Evolutionary conservation across 2,888 invertebrate species (phyloP), one percentile per base, ranked within the genome.

Genomic region (Chalcosyrphus nemorum): DNA sequence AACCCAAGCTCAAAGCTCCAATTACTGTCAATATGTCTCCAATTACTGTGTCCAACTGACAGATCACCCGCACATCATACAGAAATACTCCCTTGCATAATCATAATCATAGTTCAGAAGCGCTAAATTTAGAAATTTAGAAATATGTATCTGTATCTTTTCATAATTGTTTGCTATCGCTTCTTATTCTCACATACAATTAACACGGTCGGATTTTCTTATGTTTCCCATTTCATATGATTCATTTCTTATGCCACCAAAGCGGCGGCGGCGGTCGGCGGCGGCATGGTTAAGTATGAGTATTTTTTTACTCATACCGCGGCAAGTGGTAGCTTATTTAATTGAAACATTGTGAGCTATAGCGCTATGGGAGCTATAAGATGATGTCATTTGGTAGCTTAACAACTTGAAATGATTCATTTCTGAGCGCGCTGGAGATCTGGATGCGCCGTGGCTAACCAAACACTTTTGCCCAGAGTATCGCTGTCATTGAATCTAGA

Each of bases 401-500:
- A 56, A 38, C 45, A 85, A 81, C 59, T 71, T 29, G 35, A 85
- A 71, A 74, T 85, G 85, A 85, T 81, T 85, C 85, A 81, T 66
- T 75, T 45, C 41, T 32, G 38, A 45, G 19, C 29, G n/a, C n/a
- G n/a, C n/a, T n/a, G n/a, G n/a, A n/a, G n/a, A n/a, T 43, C 32
- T 50, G 35, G 24, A 68, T n/a, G n/a, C 61, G 35, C 43, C 32
- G 21, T 59, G 54, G 35, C 50, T 38, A 72, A 61, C 63, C 47
- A 76, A 86, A 86, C 72, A 81, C 71, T 81, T 76, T 70, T n/a
- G n/a, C n/a, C n/a, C 57, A 80, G 54, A 68, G 87, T 87, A 82
- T 87, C 87, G 86, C 86, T 86, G 88, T 75, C 81, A 88, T 82
- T 87, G 88, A 90, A 90, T 91, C 89, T 89, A 89, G 89, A 90